A percentile compares a stretch with the other conserved stretches of the same genome.
phyloP scores from a whole-genome alignment of 1,140 invertebrate species.

The Pogonognathellus flavescens region DNA sequence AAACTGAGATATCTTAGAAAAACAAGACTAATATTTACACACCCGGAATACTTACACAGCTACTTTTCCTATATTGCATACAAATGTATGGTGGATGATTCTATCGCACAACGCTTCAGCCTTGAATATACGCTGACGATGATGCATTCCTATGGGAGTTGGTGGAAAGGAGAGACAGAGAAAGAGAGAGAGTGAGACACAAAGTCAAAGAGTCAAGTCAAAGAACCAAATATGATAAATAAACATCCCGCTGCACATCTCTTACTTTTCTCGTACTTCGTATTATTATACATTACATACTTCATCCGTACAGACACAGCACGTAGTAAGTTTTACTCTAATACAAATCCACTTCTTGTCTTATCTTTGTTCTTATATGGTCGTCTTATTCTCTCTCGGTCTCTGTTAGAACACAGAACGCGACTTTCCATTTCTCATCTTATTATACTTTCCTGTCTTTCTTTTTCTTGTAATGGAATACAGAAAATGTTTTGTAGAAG shows the following conservation, averaged over 20 bases:
- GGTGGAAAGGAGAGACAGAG: background rate
- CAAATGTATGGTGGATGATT: too few species aligned
- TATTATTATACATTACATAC: background rate
- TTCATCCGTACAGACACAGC: background rate
- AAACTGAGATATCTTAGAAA: too few species aligned
- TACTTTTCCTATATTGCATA: too few species aligned
- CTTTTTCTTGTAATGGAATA: background rate
- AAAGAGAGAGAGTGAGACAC: background rate
- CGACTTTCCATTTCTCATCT: too few species aligned
- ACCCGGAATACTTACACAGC: too few species aligned
- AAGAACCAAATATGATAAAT: conserved; percentile 20
- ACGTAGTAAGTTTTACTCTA: background rate
- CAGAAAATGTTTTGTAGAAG: background rate
- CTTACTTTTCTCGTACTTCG: too few species aligned
- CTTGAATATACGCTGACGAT: background rate
- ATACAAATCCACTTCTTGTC: background rate
- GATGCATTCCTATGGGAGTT: background rate
- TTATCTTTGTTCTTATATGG: background rate
- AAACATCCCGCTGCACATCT: background rate
- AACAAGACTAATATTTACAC: too few species aligned
- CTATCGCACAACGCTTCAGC: too few species aligned
- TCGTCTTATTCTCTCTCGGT: background rate
- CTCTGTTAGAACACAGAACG: too few species aligned
- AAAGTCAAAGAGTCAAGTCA: background rate
- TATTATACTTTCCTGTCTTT: background rate